Evolutionary conservation across 1,140 invertebrate genomes (phyloP), one percentile per base, ranked within the genome.

Genomic region (Drosophila subpulchrella): DNA sequence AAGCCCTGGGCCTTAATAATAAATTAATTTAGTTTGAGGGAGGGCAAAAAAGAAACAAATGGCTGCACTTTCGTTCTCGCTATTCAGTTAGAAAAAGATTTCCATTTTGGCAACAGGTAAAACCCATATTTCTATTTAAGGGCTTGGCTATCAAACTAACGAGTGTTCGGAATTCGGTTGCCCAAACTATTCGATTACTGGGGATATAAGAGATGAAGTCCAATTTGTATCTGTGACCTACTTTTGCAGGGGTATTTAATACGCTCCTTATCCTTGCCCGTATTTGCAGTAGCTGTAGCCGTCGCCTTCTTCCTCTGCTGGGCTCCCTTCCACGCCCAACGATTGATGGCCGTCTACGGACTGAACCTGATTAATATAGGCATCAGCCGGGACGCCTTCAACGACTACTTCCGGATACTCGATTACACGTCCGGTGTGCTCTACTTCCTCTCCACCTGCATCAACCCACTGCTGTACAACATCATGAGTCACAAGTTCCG

Each of bases 301-400:
- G 95, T 97, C 7, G 96, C 97, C 4, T 99, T 99, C 93, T 98
- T 98, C 93, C 94, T 98, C 13, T 98, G 97, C 93, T 99, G 97
- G 97, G 97, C 97, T 1, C 98, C 98, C 6, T 98, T 98, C 92
- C 98, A 99, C 88, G 95, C 96, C 0, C 98, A 99, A 85, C 93
- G 97, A 3, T 92, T 97, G 4, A 93, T 96, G 17, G 96, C 95
- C 0, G 95, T 96, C 3, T 96, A 97, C 68, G 95, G 94, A 30
- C 59, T 66, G 75, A 75, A 82, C 46, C 61, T 90, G 51, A 88
- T 90, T 65, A 92, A 79, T 74, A 76, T 70, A 58, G 55, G 83
- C 91, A 93, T 65, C 86, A 93, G 62, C 71, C 24, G 90, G 91
- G 90, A 91, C 17, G 92, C 94, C 27, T 96, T 96, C 79, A 93